phyloP scores from a whole-genome alignment of 2,113 vertebrate species.

The Rhynchomys soricoides region DNA sequence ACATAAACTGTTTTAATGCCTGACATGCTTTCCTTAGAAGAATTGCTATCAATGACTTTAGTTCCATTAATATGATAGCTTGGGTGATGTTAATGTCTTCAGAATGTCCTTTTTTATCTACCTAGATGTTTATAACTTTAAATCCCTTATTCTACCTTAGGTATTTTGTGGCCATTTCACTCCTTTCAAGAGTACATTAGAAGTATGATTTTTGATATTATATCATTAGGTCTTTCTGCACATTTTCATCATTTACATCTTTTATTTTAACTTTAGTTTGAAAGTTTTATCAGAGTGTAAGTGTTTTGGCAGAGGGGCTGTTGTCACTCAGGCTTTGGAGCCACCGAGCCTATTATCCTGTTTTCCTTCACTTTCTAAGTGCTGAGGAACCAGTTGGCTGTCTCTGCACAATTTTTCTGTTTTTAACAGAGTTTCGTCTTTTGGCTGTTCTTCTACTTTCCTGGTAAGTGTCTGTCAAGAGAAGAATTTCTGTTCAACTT shows the following conservation, averaged over 20 bases:
- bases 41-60: background rate
- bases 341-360: background rate
- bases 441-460: background rate
- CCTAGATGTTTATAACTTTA: background rate
- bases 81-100: background rate
- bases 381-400: background rate
- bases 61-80: background rate
- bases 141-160: background rate
- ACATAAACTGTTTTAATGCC: background rate
- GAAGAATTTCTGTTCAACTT: background rate
- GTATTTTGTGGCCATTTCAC: background rate
- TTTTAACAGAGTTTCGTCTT: background rate
- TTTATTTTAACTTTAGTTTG: slow-evolving; percentile 9
- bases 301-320: background rate
- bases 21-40: background rate
- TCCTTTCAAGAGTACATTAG: background rate
- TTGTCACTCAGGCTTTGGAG: background rate
- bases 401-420: background rate
- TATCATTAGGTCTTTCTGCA: background rate
- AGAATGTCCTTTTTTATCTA: slow-evolving; percentile 9
- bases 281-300: background rate
- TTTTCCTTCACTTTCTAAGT: background rate
- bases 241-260: background rate
- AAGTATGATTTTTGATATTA: background rate
- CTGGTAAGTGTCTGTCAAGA: background rate